A percentile compares a stretch with the other conserved stretches of the same genome.
These are phyloP conservation scores for Sebastes elongatus DNA, from an alignment of 2,797 vertebrate species.

Conservation along the genomic window DNA sequence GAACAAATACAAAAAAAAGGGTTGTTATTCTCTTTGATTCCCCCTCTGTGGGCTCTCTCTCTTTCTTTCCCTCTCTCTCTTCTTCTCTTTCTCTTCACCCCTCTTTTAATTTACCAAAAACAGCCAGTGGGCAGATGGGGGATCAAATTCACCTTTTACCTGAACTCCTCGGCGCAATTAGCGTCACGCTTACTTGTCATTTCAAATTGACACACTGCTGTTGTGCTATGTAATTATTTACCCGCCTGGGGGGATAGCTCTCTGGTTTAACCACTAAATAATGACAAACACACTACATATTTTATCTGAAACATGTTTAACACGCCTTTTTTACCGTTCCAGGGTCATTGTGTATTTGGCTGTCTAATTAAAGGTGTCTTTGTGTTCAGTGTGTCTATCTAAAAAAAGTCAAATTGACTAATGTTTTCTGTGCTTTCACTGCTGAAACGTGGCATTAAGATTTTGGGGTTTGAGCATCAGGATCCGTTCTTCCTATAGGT, in stretches of 20 bases:
- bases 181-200: constrained; percentile 63
- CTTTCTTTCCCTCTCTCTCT: neutral
- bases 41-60: neutral
- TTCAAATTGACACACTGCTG: constrained; percentile 62
- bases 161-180: constrained; percentile 67
- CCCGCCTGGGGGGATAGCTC: constrained; percentile 46
- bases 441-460: neutral
- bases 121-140: constrained; percentile 61
- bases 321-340: constrained; percentile 58
- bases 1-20: neutral
- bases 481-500: constrained; percentile 47
- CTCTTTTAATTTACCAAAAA: constrained; percentile 47
- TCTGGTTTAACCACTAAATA: constrained; percentile 56
- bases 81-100: neutral
- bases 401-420: constrained; percentile 17
- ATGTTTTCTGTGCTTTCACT: constrained; percentile 6
- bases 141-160: constrained; percentile 71
- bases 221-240: constrained; percentile 71
- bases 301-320: constrained; percentile 61
- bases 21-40: neutral
- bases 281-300: constrained; percentile 26
- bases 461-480: constrained; percentile 66
- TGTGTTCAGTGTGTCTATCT: constrained; percentile 46
- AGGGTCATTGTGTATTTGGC: constrained; percentile 45
- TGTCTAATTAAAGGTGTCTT: constrained; percentile 57